phyloP scores from a whole-genome alignment of 2,797 vertebrate genomes.

The Nannoperca obscura region DNA sequence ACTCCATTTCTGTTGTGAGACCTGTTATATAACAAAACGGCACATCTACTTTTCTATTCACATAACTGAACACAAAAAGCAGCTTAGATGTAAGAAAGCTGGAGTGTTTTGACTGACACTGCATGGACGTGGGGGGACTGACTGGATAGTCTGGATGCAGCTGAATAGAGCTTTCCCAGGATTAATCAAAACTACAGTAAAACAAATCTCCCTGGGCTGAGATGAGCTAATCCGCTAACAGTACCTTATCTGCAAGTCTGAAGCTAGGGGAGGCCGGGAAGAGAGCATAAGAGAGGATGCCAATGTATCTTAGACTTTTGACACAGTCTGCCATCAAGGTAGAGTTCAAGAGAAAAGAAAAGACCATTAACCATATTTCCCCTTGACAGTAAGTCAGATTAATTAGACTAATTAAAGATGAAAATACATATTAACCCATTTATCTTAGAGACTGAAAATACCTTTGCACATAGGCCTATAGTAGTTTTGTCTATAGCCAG shows the following conservation, averaged over 20 bases:
- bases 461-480: constrained; percentile 2
- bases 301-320: constrained; percentile 35
- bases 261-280: constrained; percentile 30
- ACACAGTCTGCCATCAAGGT: constrained; percentile 32
- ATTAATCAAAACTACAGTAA: constrained; percentile 67
- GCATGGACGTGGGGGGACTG: constrained; percentile 60
- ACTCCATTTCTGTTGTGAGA: constrained; percentile 24
- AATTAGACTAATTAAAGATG: constrained; percentile 30
- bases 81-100: constrained; percentile 48
- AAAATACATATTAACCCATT: constrained; percentile 23
- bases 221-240: constrained; percentile 69
- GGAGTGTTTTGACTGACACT: constrained; percentile 48
- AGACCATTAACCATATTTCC: constrained; percentile 13
- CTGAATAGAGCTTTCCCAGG: constrained; percentile 59
- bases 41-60: constrained; percentile 39
- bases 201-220: constrained; percentile 64
- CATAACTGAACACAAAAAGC: constrained; percentile 47
- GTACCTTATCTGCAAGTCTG: constrained; percentile 61
- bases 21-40: constrained; percentile 39
- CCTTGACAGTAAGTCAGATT: constrained; percentile 29
- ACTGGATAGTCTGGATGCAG: constrained; percentile 37
- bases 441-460: constrained; percentile 11
- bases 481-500: constrained; percentile 3
- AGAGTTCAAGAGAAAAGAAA: constrained; percentile 5
- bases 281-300: constrained; percentile 25